Evolutionary conservation across 2,797 vertebrate species (phyloP).

Genomic region (Tangara arthus): DNA sequence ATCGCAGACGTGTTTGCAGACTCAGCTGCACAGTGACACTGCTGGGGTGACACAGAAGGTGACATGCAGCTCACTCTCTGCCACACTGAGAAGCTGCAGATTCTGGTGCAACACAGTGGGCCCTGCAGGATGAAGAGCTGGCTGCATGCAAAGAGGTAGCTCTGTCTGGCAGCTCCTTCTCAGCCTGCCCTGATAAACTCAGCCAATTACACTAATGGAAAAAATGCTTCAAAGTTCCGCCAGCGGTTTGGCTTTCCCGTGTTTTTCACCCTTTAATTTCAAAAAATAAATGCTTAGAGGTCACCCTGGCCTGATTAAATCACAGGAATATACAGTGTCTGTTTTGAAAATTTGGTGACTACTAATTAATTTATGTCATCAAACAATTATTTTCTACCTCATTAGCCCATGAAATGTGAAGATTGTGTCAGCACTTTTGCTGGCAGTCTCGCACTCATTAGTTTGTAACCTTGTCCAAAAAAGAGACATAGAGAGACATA

Average conservation of each 20-base stretch:
- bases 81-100: not conserved
- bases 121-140: not conserved
- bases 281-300: slow-evolving; percentile 29
- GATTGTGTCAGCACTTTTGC: slow-evolving; percentile 50
- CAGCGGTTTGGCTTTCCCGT: not conserved
- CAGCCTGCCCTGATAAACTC: not conserved
- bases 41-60: not conserved
- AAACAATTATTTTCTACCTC: slow-evolving; percentile 66
- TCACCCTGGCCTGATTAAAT: slow-evolving; percentile 39
- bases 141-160: not conserved
- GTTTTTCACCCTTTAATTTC: not conserved
- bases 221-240: not conserved
- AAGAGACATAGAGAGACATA: not conserved
- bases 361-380: slow-evolving; percentile 64
- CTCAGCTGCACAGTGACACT: not conserved
- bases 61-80: not conserved
- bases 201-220: slow-evolving; percentile 31
- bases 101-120: rapidly evolving
- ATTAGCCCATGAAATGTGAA: slow-evolving; percentile 45
- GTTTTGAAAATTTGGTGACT: slow-evolving; percentile 41
- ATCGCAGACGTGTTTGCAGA: not conserved
- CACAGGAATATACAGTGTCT: slow-evolving; percentile 16
- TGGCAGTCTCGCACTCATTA: not conserved
- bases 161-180: not conserved
- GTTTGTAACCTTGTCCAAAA: slow-evolving; percentile 46